Evolutionary conservation across 2,113 vertebrate genomes (phyloP), one percentile per base, ranked within the genome.

Genomic region (Chitala chitala): DNA sequence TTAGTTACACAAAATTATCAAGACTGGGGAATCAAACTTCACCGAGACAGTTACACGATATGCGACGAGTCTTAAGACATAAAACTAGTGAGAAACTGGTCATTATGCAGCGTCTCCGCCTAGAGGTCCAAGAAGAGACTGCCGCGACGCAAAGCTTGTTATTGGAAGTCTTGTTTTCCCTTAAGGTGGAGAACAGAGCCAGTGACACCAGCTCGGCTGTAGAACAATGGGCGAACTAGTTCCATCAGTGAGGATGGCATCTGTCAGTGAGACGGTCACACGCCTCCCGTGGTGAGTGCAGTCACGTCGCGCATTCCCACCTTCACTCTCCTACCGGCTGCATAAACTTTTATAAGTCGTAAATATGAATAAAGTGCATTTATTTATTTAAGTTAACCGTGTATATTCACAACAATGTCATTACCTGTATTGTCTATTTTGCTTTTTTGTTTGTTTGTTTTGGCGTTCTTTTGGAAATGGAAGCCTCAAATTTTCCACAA

Each of bases 181-280:
- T 33, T 17, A 24, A 66, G 61, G 44, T 54, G 33, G n/a, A n/a
- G 51, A 51, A 53, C 29, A 9, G 48, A 42, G 42, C n/a, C 46
- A 74, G 63, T 66, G 50, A 54, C 61, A 66, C 61, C 63, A 55
- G 33, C 33, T 40, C 33, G 24, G 42, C 44, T 38, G 71, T 29
- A 50, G 46, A 65, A 74, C 72, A 74, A 74, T 74, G 48, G 59
- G 42, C n/a, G 63, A 64, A 65, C 59, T 74, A 48, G 29, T 65
- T 38, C 46, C 61, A 66, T 74, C 46, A 38, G 26, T 31, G 46
- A 53, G 61, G 44, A 66, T 74, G 73, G 42, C 73, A 66, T 74
- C 73, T 66, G 73, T 74, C 73, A 74, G 44, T 65, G 61, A 74
- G 36, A 22, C 61, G 40, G 50, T 9, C 48, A 13, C 20, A 10